phyloP scores from a whole-genome alignment of 2,797 vertebrate species.

The Mormyrops boulengeri region DNA sequence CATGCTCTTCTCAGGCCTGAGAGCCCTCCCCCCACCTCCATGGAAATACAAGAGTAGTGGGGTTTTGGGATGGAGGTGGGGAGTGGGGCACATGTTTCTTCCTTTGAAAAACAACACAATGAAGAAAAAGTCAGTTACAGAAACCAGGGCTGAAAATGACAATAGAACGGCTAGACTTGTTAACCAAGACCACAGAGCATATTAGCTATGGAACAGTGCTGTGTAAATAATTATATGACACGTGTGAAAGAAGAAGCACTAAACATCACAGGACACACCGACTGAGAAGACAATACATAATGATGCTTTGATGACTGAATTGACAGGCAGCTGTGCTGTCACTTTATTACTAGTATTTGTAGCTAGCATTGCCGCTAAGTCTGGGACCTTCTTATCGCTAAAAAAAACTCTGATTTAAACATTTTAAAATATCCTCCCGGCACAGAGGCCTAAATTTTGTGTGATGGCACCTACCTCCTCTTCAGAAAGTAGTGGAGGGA shows the following conservation, averaged over 20 bases:
- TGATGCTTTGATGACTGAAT: not conserved
- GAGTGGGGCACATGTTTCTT: not conserved
- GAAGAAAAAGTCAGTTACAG: not conserved
- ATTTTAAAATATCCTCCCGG: conserved; percentile 1
- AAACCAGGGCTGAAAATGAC: not conserved
- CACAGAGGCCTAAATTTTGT: conserved; percentile 2
- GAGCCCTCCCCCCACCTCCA: not conserved
- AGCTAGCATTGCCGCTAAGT: not conserved
- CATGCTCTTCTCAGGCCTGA: conserved; percentile 9
- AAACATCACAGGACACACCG: not conserved
- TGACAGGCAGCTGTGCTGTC: not conserved
- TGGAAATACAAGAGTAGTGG: not conserved
- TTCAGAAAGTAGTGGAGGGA: not conserved
- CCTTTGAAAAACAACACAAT: not conserved
- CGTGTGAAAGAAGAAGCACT: not conserved
- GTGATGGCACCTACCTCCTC: not conserved
- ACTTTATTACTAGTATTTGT: not conserved
- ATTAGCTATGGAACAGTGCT: not conserved
- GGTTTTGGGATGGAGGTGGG: not conserved
- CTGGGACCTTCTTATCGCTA: not conserved
- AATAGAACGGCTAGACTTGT: not conserved
- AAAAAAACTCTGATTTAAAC: not conserved
- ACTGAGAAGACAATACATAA: not conserved
- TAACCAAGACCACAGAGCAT: not conserved
- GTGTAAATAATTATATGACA: not conserved